These are phyloP conservation scores for Sepioteuthis lessoniana DNA, from an alignment of 2,888 invertebrate species.

Conservation along the genomic window DNA sequence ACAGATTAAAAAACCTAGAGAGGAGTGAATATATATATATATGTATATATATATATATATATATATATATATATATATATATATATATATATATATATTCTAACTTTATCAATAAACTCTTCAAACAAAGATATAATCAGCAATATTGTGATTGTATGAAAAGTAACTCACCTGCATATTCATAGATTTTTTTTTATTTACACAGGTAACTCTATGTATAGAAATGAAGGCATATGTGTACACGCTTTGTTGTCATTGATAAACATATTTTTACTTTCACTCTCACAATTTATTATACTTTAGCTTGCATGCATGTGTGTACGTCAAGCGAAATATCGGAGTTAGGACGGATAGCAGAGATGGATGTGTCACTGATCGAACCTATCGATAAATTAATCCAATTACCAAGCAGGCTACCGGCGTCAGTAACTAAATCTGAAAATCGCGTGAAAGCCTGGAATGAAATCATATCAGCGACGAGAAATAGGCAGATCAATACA, in stretches of 20 bases:
- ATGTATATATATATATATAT: too few species aligned
- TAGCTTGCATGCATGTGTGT: not conserved
- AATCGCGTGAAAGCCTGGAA: not conserved
- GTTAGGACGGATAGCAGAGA: not conserved
- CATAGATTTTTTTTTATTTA: not conserved
- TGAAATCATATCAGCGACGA: not conserved
- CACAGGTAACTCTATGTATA: not conserved
- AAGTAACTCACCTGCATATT: too few species aligned
- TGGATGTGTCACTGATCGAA: not conserved
- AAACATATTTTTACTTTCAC: not conserved
- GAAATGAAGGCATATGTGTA: not conserved
- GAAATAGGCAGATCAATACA: not conserved
- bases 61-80: too few species aligned
- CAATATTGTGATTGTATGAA: too few species aligned
- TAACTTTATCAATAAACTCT: too few species aligned
- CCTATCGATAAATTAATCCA: constrained; percentile 18
- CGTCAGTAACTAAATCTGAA: constrained; percentile 21
- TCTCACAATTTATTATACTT: not conserved
- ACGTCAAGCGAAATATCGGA: not conserved
- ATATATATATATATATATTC: too few species aligned
- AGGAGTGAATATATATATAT: too few species aligned
- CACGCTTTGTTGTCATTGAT: not conserved
- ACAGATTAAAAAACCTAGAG: too few species aligned
- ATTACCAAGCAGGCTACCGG: not conserved
- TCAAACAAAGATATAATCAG: too few species aligned